Base-by-base conservation (phyloP, 37 sponge, comb jelly and placozoan genomes). In the Theonella swinhoei region DNA sequence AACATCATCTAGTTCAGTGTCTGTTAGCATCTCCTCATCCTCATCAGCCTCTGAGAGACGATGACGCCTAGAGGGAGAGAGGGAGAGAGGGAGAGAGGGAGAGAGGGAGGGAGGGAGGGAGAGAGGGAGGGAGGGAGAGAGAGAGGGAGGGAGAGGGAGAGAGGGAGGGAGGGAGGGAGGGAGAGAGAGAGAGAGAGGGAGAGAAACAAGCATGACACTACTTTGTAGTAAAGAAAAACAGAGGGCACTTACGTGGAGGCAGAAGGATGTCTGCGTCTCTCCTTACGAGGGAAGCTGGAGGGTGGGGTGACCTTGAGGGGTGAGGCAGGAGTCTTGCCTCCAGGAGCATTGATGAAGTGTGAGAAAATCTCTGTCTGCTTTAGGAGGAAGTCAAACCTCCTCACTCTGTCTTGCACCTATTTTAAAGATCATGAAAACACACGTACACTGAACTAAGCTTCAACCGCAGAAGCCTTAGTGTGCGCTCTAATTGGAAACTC, bases 301-400 rank as follows among this genome's bases (percentile, higher is more conserved):
- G 83, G 79, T 5, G 70, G 66, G 31, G 85, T 93, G 63, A 88
- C 61, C 67, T 99, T 99, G 35, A 96, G 79, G 0, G 99, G 99
- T 39, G 95, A 94, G 68, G 89, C 82, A 9, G 97, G 94, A 11
- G 93, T 77, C 70, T 93, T 94, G 76, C 62, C 80, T 5, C 71
- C 86, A 42, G 85, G 61, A 5, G 87, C 80, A 60, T 84, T 91
- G 86, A 96, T 92, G 80, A 99, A 96, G 28, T 99, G 97, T 54
- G 93, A 68, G 74, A 96, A 99, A 68, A 99, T 83, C 41, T 99
- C 95, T n/a, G 99, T 99, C 76, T 96, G 99, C 47, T 96, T 87
- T 59, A 99, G 81, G 7, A 99, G 94, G 67, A 80, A 96, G 38
- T 85, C 87, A 81, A 99, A 99, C 42, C 99, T 75, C 67, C 92